Conservation (phyloP, 2,888 invertebrate species). For the Sepioteuthis lessoniana region DNA sequence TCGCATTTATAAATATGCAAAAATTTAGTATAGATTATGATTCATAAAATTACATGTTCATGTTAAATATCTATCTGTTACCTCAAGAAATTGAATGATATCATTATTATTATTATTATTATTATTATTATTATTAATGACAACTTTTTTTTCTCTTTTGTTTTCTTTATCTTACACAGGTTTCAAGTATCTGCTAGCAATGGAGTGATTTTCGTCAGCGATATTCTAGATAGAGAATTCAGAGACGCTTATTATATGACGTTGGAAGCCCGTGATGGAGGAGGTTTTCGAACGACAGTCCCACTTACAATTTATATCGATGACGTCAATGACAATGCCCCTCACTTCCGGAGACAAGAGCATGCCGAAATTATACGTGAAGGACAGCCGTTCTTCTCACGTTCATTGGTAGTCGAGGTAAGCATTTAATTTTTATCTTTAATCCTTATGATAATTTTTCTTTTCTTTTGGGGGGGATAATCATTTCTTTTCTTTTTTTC, state of each 20-base stretch:
- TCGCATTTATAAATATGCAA: too few relatives aligned
- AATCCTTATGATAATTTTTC: background rate
- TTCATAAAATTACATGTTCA: too few relatives aligned
- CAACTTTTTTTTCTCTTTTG: background rate
- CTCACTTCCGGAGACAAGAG: conserved; percentile 65
- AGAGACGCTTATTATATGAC: conserved; percentile 87
- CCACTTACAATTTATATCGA: conserved; percentile 67
- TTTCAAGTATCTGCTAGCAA: conserved; percentile 72
- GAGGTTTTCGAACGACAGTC: conserved; percentile 77
- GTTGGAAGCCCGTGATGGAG: conserved; percentile 87
- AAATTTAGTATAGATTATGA: too few relatives aligned
- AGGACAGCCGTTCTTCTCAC: conserved; percentile 84
- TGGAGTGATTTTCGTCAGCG: conserved; percentile 82
- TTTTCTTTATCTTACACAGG: background rate
- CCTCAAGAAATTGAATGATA: too few relatives aligned
- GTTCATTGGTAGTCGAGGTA: conserved; percentile 84
- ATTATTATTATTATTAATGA: conserved; percentile 39
- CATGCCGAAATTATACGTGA: conserved; percentile 80
- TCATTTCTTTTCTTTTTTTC: too few relatives aligned
- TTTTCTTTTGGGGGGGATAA: accelerated
- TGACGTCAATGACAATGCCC: conserved; percentile 71
- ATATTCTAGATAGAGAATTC: conserved; percentile 83
- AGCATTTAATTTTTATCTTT: conserved; percentile 40
- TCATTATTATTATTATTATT: background rate
- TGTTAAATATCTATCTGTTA: too few relatives aligned